These are phyloP conservation scores for Blera fallax DNA, from an alignment of 2,888 invertebrate species.

Conservation along the genomic window DNA sequence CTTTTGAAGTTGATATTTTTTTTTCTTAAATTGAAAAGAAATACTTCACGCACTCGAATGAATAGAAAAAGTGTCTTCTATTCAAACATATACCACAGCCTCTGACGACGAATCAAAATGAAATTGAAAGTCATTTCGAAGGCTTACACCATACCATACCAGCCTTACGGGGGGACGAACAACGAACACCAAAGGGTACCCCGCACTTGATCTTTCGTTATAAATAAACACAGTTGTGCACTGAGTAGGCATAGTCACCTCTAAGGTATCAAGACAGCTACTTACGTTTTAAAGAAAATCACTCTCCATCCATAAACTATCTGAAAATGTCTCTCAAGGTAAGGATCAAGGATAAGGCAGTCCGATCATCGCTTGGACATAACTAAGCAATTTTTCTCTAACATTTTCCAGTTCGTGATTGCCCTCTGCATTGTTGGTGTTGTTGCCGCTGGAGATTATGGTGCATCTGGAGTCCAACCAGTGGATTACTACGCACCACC, in stretches of 20 bases:
- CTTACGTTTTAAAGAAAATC: background rate
- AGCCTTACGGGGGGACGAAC: slow-evolving; percentile 8
- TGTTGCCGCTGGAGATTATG: slow-evolving; percentile 61
- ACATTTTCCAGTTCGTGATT: slow-evolving; percentile 31
- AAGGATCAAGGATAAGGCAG: slow-evolving; percentile 20
- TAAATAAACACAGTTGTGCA: slow-evolving; percentile 51
- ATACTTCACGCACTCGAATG: slow-evolving; percentile 45
- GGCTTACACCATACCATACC: slow-evolving; percentile 18
- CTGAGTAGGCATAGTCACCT: slow-evolving; percentile 54
- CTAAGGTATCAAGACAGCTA: slow-evolving; percentile 43
- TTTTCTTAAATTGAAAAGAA: slow-evolving; percentile 8
- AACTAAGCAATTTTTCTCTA: background rate
- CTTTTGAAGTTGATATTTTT: background rate
- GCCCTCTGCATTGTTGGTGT: slow-evolving; percentile 51
- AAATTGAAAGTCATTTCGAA: slow-evolving; percentile 58
- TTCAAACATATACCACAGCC: slow-evolving; percentile 7
- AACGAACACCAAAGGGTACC: background rate
- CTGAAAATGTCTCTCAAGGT: slow-evolving; percentile 61
- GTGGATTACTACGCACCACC: slow-evolving; percentile 76
- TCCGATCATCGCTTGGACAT: background rate
- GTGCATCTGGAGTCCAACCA: slow-evolving; percentile 25
- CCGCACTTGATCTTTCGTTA: slow-evolving; percentile 57
- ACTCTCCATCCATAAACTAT: background rate
- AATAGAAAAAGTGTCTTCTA: slow-evolving; percentile 25
- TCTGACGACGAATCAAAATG: slow-evolving; percentile 11